These are phyloP conservation scores for Pelusios castaneus DNA, from an alignment of 2,113 vertebrate genomes.

Conservation along the genomic window DNA sequence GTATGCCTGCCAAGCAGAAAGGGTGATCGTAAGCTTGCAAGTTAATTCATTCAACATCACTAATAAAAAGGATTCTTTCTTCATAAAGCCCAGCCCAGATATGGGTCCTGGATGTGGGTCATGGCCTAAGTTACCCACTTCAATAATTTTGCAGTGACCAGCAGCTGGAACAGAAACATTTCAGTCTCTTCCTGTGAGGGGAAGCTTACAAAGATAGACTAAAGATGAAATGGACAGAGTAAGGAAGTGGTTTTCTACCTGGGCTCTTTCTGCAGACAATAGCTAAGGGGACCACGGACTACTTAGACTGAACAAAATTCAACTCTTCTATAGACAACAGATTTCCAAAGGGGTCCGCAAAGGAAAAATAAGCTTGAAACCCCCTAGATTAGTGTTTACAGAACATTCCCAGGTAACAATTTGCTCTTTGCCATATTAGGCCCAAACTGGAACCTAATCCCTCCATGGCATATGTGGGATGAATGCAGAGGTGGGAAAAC, in stretches of 20 bases:
- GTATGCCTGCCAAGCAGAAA: background rate
- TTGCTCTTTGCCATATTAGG: background rate
- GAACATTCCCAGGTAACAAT: background rate
- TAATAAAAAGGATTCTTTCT: background rate
- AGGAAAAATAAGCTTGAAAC: background rate
- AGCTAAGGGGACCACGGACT: no score
- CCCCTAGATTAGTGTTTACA: background rate
- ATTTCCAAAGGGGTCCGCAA: background rate
- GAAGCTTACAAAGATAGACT: background rate
- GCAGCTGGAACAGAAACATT: background rate
- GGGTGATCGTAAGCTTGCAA: background rate
- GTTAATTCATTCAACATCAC: background rate
- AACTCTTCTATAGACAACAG: background rate
- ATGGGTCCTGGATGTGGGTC: fast-evolving
- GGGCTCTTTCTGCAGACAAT: background rate
- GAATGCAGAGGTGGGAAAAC: no score
- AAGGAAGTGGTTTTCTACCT: background rate
- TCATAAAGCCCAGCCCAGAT: background rate
- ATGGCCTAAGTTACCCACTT: fast-evolving
- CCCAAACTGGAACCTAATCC: background rate
- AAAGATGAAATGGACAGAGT: no score
- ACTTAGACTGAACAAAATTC: background rate
- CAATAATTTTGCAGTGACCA: background rate
- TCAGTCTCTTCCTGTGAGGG: background rate
- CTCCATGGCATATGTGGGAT: background rate